phyloP scores from a whole-genome alignment of 1,140 invertebrate genomes.

The Hetaerina americana region DNA sequence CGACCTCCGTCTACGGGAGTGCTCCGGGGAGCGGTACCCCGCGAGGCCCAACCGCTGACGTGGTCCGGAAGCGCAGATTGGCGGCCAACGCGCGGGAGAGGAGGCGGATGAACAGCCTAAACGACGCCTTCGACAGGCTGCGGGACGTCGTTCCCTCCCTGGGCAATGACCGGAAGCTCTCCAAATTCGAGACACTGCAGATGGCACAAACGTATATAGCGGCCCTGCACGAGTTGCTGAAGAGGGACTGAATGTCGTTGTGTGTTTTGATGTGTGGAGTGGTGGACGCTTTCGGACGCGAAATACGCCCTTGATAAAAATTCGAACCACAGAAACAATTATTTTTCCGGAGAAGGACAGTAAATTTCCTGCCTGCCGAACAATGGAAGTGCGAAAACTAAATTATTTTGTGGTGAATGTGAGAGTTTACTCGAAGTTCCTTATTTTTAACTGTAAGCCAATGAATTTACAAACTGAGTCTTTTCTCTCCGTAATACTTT shows the following conservation, averaged over 20 bases:
- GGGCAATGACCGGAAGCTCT: conserved; percentile 63
- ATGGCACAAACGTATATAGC: conserved; percentile 78
- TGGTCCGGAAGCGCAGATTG: conserved; percentile 46
- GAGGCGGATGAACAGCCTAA: conserved; percentile 66
- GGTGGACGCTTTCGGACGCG: too few species aligned
- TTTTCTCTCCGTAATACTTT: too few species aligned
- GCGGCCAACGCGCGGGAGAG: conserved; percentile 68
- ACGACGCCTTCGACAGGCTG: conserved; percentile 66
- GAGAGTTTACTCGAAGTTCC: too few species aligned
- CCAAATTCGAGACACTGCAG: conserved; percentile 77
- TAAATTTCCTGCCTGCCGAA: too few species aligned
- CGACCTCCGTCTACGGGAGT: neutral
- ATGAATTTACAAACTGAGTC: too few species aligned
- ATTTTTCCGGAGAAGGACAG: too few species aligned
- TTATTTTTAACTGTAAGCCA: too few species aligned
- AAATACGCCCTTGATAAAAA: too few species aligned
- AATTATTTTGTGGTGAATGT: too few species aligned
- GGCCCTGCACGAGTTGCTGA: conserved; percentile 49
- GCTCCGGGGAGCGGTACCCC: neutral
- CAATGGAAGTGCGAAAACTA: too few species aligned
- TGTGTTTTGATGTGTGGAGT: too few species aligned
- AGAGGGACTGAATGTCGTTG: conserved; percentile 16
- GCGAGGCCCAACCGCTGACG: conserved; percentile 25
- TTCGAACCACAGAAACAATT: too few species aligned
- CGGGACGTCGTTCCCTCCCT: conserved; percentile 67